These are phyloP conservation scores for Cryptocephalus primarius DNA, from an alignment of 2,888 invertebrate species.

Conservation along the genomic window DNA sequence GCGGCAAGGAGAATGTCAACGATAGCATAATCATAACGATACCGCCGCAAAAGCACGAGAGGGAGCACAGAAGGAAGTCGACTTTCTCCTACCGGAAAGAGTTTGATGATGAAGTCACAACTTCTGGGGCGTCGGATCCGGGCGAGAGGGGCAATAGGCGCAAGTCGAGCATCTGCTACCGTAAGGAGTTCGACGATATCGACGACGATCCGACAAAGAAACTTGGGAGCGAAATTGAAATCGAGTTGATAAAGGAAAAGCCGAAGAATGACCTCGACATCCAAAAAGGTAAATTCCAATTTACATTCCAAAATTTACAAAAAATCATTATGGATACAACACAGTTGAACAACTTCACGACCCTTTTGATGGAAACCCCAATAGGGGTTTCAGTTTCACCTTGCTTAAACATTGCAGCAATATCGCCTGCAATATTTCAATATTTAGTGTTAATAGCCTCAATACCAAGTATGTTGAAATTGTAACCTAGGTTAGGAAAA, in stretches of 20 bases:
- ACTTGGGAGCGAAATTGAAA: slow-evolving; percentile 18
- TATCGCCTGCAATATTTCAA: no score
- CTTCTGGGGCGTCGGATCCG: slow-evolving; percentile 4
- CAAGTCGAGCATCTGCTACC: slow-evolving; percentile 9
- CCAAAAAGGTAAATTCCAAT: no score
- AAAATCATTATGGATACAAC: no score
- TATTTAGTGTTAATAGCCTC: no score
- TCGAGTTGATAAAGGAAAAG: slow-evolving; percentile 22
- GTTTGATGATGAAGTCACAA: slow-evolving; percentile 30
- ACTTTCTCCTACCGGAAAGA: slow-evolving; percentile 33
- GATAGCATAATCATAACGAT: slow-evolving; percentile 8
- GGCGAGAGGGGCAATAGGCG: neutral
- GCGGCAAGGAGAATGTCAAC: neutral
- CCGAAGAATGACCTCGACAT: neutral
- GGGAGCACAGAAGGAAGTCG: slow-evolving; percentile 32
- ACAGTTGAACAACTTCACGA: no score
- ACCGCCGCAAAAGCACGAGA: slow-evolving; percentile 21
- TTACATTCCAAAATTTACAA: no score
- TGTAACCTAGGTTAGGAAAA: no score
- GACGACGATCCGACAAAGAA: slow-evolving; percentile 22
- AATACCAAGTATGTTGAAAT: no score
- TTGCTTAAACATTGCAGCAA: no score
- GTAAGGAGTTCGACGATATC: slow-evolving; percentile 4
- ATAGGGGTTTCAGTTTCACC: no score
- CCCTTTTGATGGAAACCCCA: no score